Percentiles rank a stretch among this genome's conserved stretches.
These are phyloP conservation scores for Rhabdornis inornatus DNA, from an alignment of 2,113 vertebrate species.

Conservation along the genomic window DNA sequence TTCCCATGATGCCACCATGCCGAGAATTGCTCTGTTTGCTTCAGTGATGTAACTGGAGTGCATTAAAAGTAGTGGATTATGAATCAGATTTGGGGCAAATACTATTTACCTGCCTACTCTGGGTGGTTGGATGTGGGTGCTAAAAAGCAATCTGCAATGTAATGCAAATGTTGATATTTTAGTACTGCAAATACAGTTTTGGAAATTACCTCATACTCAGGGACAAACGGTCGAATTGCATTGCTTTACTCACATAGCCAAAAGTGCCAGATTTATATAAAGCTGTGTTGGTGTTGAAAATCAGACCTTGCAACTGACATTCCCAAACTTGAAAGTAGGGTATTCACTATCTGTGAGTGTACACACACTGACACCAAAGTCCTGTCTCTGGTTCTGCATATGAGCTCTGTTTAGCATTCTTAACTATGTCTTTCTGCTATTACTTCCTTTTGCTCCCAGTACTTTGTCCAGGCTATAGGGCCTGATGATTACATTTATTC, in stretches of 20 bases:
- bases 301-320: background rate
- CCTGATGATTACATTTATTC: background rate
- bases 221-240: background rate
- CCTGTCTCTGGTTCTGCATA: background rate
- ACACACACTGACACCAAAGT: background rate
- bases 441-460: background rate
- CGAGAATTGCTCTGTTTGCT: background rate
- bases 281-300: background rate
- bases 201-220: background rate
- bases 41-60: background rate
- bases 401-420: background rate
- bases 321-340: background rate
- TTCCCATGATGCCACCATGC: background rate
- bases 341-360: background rate
- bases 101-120: background rate
- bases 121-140: background rate
- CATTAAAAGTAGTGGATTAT: background rate
- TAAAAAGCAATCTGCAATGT: background rate
- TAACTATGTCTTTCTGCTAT: background rate
- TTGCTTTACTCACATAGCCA: background rate
- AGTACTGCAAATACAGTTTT: background rate
- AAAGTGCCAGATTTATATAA: background rate
- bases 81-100: background rate
- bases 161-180: background rate
- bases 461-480: background rate